phyloP scores from a whole-genome alignment of 1,140 invertebrate species.

The Trichogramma pretiosum region DNA sequence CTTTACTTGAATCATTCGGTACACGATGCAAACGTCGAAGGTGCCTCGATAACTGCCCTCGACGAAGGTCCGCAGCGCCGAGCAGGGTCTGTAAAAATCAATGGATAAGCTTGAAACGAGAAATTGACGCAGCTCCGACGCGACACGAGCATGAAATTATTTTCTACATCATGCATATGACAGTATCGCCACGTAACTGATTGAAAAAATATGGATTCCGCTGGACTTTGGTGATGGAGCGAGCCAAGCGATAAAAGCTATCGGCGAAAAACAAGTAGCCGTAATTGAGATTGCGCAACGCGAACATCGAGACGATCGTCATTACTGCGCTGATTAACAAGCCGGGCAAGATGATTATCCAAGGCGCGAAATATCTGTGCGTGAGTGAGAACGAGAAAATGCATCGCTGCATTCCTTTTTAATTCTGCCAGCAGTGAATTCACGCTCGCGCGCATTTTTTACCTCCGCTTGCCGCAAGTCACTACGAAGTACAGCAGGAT shows the following conservation, averaged over 20 bases:
- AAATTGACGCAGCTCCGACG: too few species aligned
- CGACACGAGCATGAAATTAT: too few species aligned
- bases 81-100: neutral
- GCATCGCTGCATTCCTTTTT: slow-evolving; percentile 1
- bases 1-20: slow-evolving; percentile 14
- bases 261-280: slow-evolving; percentile 21
- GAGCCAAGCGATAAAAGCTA: slow-evolving; percentile 10
- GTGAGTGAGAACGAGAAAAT: slow-evolving; percentile 2
- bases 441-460: neutral
- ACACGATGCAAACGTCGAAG: neutral
- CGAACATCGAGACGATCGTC: slow-evolving; percentile 7
- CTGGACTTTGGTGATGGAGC: slow-evolving; percentile 1
- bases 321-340: slow-evolving; percentile 25
- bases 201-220: neutral
- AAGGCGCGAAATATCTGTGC: slow-evolving; percentile 23
- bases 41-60: neutral
- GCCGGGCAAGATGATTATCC: slow-evolving; percentile 27
- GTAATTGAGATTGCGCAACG: slow-evolving; percentile 4
- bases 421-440: neutral
- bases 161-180: too few species aligned
- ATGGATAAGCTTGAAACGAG: too few species aligned
- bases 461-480: slow-evolving; percentile 25
- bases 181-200: too few species aligned
- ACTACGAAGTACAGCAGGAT: slow-evolving; percentile 24
- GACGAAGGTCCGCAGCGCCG: slow-evolving; percentile 1